Conservation (phyloP, 2,888 invertebrate species). For the Orgyia antiqua region DNA sequence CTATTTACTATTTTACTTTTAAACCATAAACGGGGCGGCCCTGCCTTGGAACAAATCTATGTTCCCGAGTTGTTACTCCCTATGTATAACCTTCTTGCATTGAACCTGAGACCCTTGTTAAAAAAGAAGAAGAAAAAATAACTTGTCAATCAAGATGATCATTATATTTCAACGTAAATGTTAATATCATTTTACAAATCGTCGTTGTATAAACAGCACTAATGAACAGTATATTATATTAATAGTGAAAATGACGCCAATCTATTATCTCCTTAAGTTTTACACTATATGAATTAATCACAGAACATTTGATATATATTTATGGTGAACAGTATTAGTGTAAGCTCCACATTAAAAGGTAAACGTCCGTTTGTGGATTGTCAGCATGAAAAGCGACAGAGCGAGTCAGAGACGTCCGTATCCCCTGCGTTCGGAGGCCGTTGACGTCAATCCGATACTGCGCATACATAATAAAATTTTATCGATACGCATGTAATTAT, state of each 20-base stretch:
- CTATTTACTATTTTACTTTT: no score
- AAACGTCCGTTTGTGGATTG: slow-evolving; percentile 26
- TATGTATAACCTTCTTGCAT: no score
- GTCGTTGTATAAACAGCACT: no score
- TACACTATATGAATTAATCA: slow-evolving; percentile 19
- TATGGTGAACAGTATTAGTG: slow-evolving; percentile 13
- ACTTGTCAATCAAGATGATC: no score
- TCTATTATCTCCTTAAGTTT: slow-evolving; percentile 3
- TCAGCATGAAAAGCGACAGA: slow-evolving; percentile 20
- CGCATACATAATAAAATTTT: slow-evolving; percentile 33
- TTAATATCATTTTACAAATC: no score
- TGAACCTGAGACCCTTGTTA: no score
- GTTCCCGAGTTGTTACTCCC: no score
- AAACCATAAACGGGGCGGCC: no score
- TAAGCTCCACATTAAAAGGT: slow-evolving; percentile 26
- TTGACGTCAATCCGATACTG: slow-evolving; percentile 39
- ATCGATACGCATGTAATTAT: slow-evolving; percentile 30
- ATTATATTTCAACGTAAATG: no score
- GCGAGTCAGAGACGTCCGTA: slow-evolving; percentile 7
- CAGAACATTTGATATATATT: slow-evolving; percentile 9
- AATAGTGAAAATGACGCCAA: not conserved
- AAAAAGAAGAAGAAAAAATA: no score
- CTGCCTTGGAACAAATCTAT: no score
- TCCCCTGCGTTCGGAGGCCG: slow-evolving; percentile 15
- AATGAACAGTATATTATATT: not conserved